Conservation (phyloP, 1,140 invertebrate species). For the Oncopeltus fasciatus region DNA sequence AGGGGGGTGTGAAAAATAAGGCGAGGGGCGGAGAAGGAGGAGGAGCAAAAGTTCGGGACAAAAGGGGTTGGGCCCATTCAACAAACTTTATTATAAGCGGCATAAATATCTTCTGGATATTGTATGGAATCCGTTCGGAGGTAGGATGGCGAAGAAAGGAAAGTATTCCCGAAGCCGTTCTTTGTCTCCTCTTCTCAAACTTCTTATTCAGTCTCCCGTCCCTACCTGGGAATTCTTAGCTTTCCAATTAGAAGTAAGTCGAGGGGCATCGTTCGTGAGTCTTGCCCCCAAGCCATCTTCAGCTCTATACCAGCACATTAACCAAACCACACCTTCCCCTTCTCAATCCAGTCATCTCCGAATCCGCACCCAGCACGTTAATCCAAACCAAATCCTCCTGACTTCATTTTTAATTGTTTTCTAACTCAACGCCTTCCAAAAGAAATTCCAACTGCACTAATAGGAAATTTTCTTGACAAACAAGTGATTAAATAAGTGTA, state of each 20-base stretch:
- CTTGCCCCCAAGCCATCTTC: no score
- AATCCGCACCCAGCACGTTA: no score
- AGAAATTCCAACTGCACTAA: no score
- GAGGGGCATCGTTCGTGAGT: no score
- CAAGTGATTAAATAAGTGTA: no score
- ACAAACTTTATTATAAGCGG: constrained; percentile 8
- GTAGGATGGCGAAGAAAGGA: background rate
- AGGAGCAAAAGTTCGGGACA: background rate
- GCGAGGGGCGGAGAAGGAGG: background rate
- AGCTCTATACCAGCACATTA: no score
- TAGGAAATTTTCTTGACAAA: no score
- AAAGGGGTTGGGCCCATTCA: background rate
- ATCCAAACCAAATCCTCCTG: no score
- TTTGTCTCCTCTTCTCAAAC: constrained; percentile 5
- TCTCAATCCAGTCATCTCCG: no score
- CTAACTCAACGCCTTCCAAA: no score
- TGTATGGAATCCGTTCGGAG: constrained; percentile 4
- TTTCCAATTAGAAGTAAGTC: constrained; percentile 7
- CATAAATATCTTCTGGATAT: constrained; percentile 9
- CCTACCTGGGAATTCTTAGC: constrained; percentile 1
- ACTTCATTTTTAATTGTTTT: no score
- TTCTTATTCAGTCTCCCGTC: background rate
- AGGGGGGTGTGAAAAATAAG: constrained; percentile 8
- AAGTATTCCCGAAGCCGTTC: constrained; percentile 1
- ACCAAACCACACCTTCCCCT: no score